Base-by-base conservation (phyloP, 92 coral and sea anemone genomes). In the Plumapathes pennacea region DNA sequence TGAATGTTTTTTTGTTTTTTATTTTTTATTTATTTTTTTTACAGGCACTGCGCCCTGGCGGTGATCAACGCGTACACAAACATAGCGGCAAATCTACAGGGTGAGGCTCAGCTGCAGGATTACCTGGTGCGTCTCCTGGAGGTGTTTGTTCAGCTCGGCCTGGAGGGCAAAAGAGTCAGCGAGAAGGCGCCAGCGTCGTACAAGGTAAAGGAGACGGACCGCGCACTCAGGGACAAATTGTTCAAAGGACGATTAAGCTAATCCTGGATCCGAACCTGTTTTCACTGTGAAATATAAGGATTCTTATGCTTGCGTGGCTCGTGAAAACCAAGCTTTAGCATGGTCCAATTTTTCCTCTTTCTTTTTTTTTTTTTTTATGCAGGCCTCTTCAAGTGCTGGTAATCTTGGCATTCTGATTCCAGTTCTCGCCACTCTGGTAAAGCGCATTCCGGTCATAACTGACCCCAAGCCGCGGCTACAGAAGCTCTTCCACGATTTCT, bases 311-410 rank as follows among this genome's bases (percentile, higher is more conserved):
- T n/a, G 15, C 19, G 10, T 7, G 10, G 25, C 19, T 46, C 25
- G 8, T 46, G 18, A 46, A 17, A 10, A 10, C 21, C n/a, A 45
- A 30, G 26, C 28, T 4, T 15, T 22, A 10, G 13, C 19, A 62
- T 24, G 25, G 11, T 26, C 34, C 3, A 24, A 31, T 17, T 30
- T 30, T 54, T 20, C n/a, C n/a, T n/a, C n/a, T n/a, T 46, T 15
- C 37, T 13, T 25, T 8, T n/a, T 24, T 4, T 1, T 17, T 2
- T 29, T 48, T 10, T 41, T 11, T 42, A 23, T 39, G 10, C 47
- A 90, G 90, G 96, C 96, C 2, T 94, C 99, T 12, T 94, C 99
- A n/a, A 94, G 94, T 57, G 99, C 99, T 25, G 99, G 99, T 17
- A 88, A 94, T 49, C 90, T 94, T 24, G 99, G 99, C 24, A 88